Evolutionary conservation across 2,113 vertebrate species (phyloP).

Genomic region (Rhinogobius similis): DNA sequence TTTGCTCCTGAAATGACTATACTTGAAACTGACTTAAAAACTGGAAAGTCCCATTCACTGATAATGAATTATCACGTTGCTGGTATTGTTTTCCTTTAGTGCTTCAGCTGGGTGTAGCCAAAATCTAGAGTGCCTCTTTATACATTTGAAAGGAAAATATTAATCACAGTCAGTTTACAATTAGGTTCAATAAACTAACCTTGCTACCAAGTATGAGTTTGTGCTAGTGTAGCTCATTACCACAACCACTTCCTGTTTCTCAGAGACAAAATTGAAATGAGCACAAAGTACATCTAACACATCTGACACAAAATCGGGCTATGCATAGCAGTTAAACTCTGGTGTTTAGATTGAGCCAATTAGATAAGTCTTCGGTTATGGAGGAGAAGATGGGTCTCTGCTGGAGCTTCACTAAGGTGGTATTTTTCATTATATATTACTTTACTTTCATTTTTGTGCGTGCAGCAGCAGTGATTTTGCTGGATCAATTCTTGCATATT

Average conservation of each 20-base stretch:
- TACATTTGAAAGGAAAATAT: conserved; percentile 13
- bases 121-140: neutral
- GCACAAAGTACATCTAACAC: conserved; percentile 17
- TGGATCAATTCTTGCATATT: neutral
- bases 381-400: conserved; percentile 79
- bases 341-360: neutral
- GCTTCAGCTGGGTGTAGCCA: conserved; percentile 7
- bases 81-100: conserved; percentile 50
- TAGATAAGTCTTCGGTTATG: conserved; percentile 55
- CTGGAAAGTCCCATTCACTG: conserved; percentile 33
- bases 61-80: conserved; percentile 35
- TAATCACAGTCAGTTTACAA: neutral
- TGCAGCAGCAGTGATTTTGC: neutral
- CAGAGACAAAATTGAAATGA: neutral
- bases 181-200: neutral
- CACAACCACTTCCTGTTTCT: conserved; percentile 69
- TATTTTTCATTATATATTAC: conserved; percentile 3
- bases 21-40: conserved; percentile 44
- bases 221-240: conserved; percentile 5
- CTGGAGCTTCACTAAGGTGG: conserved; percentile 74
- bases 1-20: conserved; percentile 39
- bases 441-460: neutral
- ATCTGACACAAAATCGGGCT: neutral
- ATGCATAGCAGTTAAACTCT: neutral
- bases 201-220: neutral